phyloP scores from a whole-genome alignment of 2,797 vertebrate genomes.

The Malurus splendens region DNA sequence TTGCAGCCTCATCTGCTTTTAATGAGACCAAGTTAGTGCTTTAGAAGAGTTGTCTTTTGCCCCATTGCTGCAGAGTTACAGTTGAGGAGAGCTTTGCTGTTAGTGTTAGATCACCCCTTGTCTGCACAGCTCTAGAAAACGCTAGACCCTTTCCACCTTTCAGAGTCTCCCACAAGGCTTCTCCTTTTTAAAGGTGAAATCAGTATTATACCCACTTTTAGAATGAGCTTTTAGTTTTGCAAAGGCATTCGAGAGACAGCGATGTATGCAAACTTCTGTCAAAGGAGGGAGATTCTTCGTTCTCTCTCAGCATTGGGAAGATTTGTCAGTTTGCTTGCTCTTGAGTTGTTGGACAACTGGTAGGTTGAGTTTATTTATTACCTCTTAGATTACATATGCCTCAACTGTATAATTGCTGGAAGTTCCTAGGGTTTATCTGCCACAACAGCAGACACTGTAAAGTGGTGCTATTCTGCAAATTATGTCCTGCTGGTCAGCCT shows the following conservation, averaged over 20 bases:
- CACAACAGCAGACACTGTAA: neutral
- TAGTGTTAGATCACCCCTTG: neutral
- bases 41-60: neutral
- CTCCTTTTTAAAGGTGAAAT: neutral
- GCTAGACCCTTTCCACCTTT: neutral
- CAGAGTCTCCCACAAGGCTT: neutral
- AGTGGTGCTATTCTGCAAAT: neutral
- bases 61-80: neutral
- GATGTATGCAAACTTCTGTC: neutral
- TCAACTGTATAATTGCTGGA: neutral
- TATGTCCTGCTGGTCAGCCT: neutral
- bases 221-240: neutral
- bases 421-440: neutral
- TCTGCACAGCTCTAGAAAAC: neutral
- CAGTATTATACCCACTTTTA: neutral
- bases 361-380: neutral
- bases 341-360: neutral
- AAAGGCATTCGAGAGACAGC: neutral
- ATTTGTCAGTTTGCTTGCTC: neutral
- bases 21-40: neutral
- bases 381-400: neutral
- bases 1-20: neutral
- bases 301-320: neutral
- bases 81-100: neutral
- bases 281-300: neutral